Base-by-base conservation (phyloP, 2,888 invertebrate genomes). In the Dynastes hyllus region DNA sequence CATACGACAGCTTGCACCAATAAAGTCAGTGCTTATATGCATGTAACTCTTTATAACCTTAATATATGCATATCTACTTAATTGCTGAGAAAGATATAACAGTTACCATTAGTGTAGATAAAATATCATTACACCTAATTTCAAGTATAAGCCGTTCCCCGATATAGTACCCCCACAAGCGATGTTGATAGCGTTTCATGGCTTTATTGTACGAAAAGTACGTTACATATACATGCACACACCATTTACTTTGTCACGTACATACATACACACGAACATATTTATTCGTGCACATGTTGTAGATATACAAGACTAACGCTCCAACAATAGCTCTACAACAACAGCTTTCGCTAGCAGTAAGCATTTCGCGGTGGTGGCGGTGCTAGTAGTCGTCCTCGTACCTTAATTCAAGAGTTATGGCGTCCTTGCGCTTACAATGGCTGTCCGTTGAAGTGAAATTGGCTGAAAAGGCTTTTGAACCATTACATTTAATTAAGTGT, bases 401-500 rank as follows among this genome's bases (percentile, higher is more conserved):
- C 78, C 80, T 81, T 82, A 81, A 82, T 82, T 81, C 81, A 81
- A 80, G 81, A 81, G 80, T 82, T 81, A 81, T 81, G 61, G 82
- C 81, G 80, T 81, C 82, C 81, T 82, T 81, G 82, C 79, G 78
- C 73, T 55, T 81, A 83, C 83, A 83, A 83, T 83, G 80, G 81
- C 80, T 80, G 81, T 80, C 82, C 82, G 81, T 82, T 80, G 84
- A 85, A 84, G 84, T 83, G 83, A 84, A 85, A 85, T 84, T 85
- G 84, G 82, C 84, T 83, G 85, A 85, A 85, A 86, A 84, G 84
- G 85, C 84, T 85, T 85, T 86, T 84, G 83, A 85, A 81, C 84
- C 85, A 85, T 85, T 86, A 85, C 84, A 83, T 86, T 86, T 85
- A 86, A 86, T 86, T 85, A 86, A 86, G 84, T 84, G 84, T 80